Evolutionary conservation across 2,888 invertebrate species (phyloP), one percentile per base, ranked within the genome.

Genomic region (Ceramica pisi): DNA sequence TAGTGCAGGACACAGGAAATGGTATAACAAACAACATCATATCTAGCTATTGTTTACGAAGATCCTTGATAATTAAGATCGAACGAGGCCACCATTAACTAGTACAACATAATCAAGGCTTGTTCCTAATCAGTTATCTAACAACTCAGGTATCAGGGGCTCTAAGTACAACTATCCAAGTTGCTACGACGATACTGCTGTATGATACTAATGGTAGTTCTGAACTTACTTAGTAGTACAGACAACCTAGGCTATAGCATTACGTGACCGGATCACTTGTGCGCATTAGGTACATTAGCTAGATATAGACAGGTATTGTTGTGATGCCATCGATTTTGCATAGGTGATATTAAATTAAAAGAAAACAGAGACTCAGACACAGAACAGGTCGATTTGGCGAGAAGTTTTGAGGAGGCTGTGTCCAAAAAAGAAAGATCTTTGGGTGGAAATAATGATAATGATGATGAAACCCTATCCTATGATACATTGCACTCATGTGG

Each of bases 161-260:
- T 26, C 23, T 23, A 62, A 46, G 26, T 41, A 26, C 48, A 67
- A 51, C 72, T 26, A 76, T 68, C 64, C 69, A 78, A 75, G 55
- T 77, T 64, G 26, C 38, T 35, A 19, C 12, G 31, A 26, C n/a
- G 53, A 50, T 60, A 26, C 16, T 48, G 38, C n/a, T 38, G 23
- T 38, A 48, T 23, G 44, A 76, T 62, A 79, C 74, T 46, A 65
- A 64, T 50, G 61, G 62, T 70, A 65, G 76, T 59, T 70, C 31
- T n/a, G 35, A 1, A 53, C 44, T 51, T 51, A 68, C 31, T 80
- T 67, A 44, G 26, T 53, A 26, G 53, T 21, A 23, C 56, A 75
- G 81, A 80, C 75, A 75, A 65, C 63, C 64, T 48, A 57, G 16
- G 44, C 19, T 23, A 9, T 60, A 8, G n/a, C 21, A 16, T 78